Conservation (phyloP, 2,797 vertebrate species). For the Darevskia mixta region DNA sequence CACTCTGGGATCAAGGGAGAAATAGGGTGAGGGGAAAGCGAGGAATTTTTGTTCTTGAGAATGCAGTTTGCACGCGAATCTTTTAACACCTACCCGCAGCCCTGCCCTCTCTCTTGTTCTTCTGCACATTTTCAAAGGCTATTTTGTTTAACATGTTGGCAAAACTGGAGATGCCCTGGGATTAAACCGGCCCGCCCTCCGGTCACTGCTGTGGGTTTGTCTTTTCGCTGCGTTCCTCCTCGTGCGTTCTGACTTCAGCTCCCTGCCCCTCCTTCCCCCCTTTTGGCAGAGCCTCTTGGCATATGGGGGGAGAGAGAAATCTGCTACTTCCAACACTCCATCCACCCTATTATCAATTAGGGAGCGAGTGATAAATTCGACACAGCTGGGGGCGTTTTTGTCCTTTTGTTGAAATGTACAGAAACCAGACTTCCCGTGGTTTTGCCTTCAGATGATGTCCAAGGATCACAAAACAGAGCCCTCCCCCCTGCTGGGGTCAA, state of each 20-base stretch:
- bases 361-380: constrained; percentile 24
- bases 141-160: not conserved
- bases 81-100: not conserved
- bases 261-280: not conserved
- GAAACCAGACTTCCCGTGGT: constrained; percentile 5
- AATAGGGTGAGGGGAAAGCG: not conserved
- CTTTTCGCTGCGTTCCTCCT: not conserved
- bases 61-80: not conserved
- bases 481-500: not conserved
- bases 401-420: constrained; percentile 12
- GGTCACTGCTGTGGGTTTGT: not conserved
- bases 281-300: constrained; percentile 7
- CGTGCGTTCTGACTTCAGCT: not conserved
- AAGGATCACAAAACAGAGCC: not conserved
- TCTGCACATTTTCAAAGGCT: not conserved
- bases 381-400: constrained; percentile 2
- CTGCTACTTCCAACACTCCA: constrained; percentile 11
- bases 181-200: no score
- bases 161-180: not conserved
- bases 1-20: not conserved
- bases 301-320: not conserved
- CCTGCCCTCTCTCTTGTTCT: not conserved
- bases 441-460: not conserved
- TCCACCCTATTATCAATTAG: constrained; percentile 25
- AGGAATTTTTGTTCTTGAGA: not conserved